phyloP scores from a whole-genome alignment of 2,113 vertebrate species.

The Sylvia atricapilla region DNA sequence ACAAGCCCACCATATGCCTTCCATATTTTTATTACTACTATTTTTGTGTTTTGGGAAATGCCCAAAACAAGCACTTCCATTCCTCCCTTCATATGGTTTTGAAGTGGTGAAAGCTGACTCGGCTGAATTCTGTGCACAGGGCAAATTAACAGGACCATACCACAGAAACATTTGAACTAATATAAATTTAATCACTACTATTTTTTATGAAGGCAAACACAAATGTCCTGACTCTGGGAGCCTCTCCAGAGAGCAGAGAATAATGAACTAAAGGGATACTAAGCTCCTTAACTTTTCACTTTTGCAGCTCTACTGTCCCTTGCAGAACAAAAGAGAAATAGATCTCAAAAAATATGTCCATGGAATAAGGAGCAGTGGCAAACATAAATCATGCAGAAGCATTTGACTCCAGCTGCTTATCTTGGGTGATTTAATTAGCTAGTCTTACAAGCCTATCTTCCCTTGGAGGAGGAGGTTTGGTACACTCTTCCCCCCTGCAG shows the following conservation, averaged over 20 bases:
- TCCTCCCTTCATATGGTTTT: not conserved
- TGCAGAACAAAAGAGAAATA: not conserved
- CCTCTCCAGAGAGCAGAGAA: not conserved
- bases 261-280: not conserved
- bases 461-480: not conserved
- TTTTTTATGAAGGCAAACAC: not conserved
- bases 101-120: not conserved
- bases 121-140: not conserved
- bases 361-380: not conserved
- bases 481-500: not conserved
- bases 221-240: not conserved
- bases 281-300: not conserved
- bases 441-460: not conserved
- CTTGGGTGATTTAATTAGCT: not conserved
- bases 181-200: not conserved
- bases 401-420: not conserved
- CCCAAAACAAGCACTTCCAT: constrained; percentile 6
- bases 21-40: not conserved
- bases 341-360: not conserved
- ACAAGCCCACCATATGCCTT: not conserved
- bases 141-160: not conserved
- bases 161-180: not conserved
- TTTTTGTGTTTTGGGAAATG: constrained; percentile 1
- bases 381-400: not conserved
- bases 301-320: not conserved